Evolutionary conservation across 1,140 invertebrate genomes (phyloP).

Genomic region (Himalopsyche phryganea): DNA sequence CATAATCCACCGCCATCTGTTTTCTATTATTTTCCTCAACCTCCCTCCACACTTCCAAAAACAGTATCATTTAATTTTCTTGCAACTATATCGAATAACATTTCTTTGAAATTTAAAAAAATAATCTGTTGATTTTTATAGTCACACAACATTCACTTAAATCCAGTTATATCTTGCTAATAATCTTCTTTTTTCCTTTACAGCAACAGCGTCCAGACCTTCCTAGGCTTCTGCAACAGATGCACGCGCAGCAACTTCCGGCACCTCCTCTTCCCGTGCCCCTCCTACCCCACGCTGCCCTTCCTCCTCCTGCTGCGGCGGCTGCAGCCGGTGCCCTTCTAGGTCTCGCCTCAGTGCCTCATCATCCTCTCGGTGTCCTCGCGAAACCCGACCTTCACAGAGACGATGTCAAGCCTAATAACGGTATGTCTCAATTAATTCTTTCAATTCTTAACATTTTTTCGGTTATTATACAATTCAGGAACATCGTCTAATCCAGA

Average conservation of each 20-base stretch:
- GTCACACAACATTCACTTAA: too few species aligned
- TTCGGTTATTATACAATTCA: too few species aligned
- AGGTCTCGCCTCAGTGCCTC: conserved; percentile 53
- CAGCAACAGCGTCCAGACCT: conserved; percentile 77
- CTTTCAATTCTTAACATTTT: too few species aligned
- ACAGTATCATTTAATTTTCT: too few species aligned
- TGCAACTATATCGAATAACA: too few species aligned
- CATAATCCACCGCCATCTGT: too few species aligned
- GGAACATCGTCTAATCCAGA: too few species aligned
- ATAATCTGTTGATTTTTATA: too few species aligned
- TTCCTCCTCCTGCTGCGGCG: conserved; percentile 56
- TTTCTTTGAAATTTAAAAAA: too few species aligned
- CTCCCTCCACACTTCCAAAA: too few species aligned
- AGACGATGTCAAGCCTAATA: conserved; percentile 65
- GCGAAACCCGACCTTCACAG: conserved; percentile 67
- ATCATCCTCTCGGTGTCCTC: conserved; percentile 61
- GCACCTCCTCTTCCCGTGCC: conserved; percentile 66
- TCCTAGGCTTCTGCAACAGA: conserved; percentile 77
- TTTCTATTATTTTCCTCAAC: too few species aligned
- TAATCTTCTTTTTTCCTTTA: conserved; percentile 1
- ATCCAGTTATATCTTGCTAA: too few species aligned
- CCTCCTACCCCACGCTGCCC: conserved; percentile 65
- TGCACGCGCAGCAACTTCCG: conserved; percentile 86
- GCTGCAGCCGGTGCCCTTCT: conserved; percentile 56
- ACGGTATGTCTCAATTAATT: conserved; percentile 51